Percentiles rank a stretch among this genome's conserved stretches.
phyloP scores from a whole-genome alignment of 2,888 invertebrate species.

The Chorisops tibialis region DNA sequence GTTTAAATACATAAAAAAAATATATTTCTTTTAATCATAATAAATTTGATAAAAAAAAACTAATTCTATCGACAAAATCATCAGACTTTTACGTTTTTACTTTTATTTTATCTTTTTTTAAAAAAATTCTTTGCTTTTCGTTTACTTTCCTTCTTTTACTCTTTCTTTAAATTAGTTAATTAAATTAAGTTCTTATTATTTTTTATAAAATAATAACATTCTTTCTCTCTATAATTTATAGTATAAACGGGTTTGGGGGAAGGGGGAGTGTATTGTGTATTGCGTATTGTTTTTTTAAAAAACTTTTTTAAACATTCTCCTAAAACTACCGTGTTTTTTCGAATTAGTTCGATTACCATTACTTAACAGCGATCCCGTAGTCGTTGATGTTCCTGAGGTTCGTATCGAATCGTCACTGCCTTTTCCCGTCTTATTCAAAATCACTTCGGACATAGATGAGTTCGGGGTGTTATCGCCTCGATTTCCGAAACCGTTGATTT shows the following conservation, averaged over 20 bases:
- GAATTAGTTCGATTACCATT: constrained; percentile 35
- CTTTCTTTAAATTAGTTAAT: not conserved
- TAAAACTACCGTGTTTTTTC: constrained; percentile 66
- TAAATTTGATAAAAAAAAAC: not conserved
- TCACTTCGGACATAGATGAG: constrained; percentile 14
- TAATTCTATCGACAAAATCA: constrained; percentile 21
- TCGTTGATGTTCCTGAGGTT: constrained; percentile 3
- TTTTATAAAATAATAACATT: no score
- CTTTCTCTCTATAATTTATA: no score
- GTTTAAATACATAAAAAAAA: no score
- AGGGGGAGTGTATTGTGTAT: no score
- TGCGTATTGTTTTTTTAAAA: constrained; percentile 58
- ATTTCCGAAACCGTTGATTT: constrained; percentile 20
- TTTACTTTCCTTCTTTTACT: not conserved
- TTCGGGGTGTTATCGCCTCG: constrained; percentile 6
- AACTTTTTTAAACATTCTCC: constrained; percentile 75
- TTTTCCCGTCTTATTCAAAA: not conserved
- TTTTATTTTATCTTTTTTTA: not conserved
- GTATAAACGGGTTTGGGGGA: no score
- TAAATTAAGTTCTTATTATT: no score
- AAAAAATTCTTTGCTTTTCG: constrained; percentile 4
- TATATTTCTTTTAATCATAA: no score
- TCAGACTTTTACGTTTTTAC: constrained; percentile 21
- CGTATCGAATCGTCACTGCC: constrained; percentile 29
- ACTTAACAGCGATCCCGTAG: constrained; percentile 27